Conservation (phyloP, 2,888 invertebrate genomes). For the Dryomyza anilis region DNA sequence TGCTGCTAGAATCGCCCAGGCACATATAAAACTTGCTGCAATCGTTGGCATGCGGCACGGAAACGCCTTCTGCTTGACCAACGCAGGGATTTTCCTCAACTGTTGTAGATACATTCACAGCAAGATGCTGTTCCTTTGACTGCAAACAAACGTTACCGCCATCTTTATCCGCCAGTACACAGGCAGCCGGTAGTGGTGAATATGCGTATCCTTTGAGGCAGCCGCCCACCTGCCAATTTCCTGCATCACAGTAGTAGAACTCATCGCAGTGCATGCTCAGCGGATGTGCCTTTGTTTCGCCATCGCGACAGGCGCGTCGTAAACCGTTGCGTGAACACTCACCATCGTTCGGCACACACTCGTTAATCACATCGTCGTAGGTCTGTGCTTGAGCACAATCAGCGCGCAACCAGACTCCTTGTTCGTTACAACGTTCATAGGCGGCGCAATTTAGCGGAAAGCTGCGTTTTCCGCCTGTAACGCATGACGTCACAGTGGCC, state of each 20-base stretch:
- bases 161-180: slow-evolving; percentile 13
- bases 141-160: slow-evolving; percentile 32
- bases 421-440: slow-evolving; percentile 35
- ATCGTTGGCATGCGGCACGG: slow-evolving; percentile 42
- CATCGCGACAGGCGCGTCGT: slow-evolving; percentile 41
- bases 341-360: slow-evolving; percentile 39
- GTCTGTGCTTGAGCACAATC: slow-evolving; percentile 31
- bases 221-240: slow-evolving; percentile 44
- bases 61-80: slow-evolving; percentile 40
- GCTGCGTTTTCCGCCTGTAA: slow-evolving; percentile 30
- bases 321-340: slow-evolving; percentile 48
- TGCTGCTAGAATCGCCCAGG: slow-evolving; percentile 29
- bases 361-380: slow-evolving; percentile 37
- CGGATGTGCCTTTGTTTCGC: slow-evolving; percentile 37
- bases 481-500: slow-evolving; percentile 24
- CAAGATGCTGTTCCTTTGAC: not conserved
- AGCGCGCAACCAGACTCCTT: slow-evolving; percentile 37
- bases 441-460: slow-evolving; percentile 37
- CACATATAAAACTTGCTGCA: slow-evolving; percentile 50
- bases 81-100: slow-evolving; percentile 32
- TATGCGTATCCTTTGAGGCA: slow-evolving; percentile 49
- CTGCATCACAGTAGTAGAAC: slow-evolving; percentile 47
- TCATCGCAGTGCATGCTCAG: slow-evolving; percentile 41
- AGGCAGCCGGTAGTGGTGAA: not conserved
- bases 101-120: not conserved